A percentile compares a stretch with the other conserved stretches of the same genome.
Conservation (phyloP, 2,888 invertebrate genomes). For the Agrypnus murinus region DNA sequence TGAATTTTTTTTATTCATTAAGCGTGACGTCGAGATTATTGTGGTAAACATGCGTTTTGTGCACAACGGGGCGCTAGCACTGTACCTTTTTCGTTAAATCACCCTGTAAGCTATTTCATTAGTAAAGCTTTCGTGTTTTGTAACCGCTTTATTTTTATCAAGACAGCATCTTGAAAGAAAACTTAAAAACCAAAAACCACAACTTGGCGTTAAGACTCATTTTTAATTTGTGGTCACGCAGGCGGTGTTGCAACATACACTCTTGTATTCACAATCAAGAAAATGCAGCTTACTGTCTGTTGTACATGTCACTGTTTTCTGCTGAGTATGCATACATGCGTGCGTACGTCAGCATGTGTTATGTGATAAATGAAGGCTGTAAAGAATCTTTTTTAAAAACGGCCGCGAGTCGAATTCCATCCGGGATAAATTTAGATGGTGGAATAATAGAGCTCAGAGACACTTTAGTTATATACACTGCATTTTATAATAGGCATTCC, state of each 20-base stretch:
- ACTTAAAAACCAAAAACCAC: constrained; percentile 19
- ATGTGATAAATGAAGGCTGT: constrained; percentile 45
- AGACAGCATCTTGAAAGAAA: background rate
- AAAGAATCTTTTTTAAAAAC: constrained; percentile 21
- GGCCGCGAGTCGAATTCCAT: constrained; percentile 30
- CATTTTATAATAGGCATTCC: constrained; percentile 25
- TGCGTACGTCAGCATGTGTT: constrained; percentile 32
- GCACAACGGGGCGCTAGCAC: too few species aligned
- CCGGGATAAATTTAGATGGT: constrained; percentile 33
- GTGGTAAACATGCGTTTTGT: too few species aligned
- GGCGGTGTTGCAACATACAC: too few species aligned
- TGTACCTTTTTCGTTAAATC: too few species aligned
- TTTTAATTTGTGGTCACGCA: background rate
- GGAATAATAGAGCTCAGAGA: constrained; percentile 23
- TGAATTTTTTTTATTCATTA: too few species aligned
- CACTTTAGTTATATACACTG: constrained; percentile 4
- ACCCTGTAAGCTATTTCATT: too few species aligned
- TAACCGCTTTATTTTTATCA: too few species aligned
- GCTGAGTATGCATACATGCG: background rate
- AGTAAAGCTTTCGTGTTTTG: too few species aligned
- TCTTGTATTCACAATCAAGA: too few species aligned
- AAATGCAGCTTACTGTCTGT: background rate
- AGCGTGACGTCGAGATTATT: too few species aligned
- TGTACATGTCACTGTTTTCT: constrained; percentile 7
- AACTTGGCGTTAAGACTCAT: constrained; percentile 3